Conservation (phyloP, 2,888 invertebrate genomes). For the Nesidiocoris tenuis region DNA sequence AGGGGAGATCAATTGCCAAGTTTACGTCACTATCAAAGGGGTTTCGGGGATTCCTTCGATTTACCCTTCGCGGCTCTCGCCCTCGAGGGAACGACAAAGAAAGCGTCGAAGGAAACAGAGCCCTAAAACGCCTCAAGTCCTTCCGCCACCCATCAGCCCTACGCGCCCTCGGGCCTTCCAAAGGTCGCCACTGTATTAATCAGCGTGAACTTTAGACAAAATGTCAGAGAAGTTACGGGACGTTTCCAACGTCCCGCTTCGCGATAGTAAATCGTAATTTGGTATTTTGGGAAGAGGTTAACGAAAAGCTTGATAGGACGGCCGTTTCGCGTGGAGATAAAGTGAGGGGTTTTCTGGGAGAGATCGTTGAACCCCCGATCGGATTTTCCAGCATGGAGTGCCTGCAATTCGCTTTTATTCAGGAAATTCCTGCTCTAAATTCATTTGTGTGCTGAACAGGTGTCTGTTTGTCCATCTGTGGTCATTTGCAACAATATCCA, state of each 20-base stretch:
- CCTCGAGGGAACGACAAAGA: too few relatives aligned
- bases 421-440: too few relatives aligned
- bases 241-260: neutral
- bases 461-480: too few relatives aligned
- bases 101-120: neutral
- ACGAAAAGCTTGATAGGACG: neutral
- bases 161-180: neutral
- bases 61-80: neutral
- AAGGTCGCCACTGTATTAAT: conserved; percentile 29
- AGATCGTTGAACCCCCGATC: neutral
- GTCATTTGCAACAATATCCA: too few relatives aligned
- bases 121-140: conserved; percentile 1
- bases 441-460: too few relatives aligned
- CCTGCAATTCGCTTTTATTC: too few relatives aligned
- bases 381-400: too few relatives aligned
- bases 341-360: too few relatives aligned
- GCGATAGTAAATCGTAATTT: neutral
- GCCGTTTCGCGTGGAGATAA: neutral
- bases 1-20: neutral
- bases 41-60: neutral
- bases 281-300: neutral
- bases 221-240: conserved; percentile 15
- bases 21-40: neutral
- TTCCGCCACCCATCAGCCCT: neutral
- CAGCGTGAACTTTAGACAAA: conserved; percentile 29